Percentiles rank a stretch among this genome's conserved stretches.
These are phyloP conservation scores for Amitus sp. DNA, from an alignment of 2,888 invertebrate species.

Conservation along the genomic window DNA sequence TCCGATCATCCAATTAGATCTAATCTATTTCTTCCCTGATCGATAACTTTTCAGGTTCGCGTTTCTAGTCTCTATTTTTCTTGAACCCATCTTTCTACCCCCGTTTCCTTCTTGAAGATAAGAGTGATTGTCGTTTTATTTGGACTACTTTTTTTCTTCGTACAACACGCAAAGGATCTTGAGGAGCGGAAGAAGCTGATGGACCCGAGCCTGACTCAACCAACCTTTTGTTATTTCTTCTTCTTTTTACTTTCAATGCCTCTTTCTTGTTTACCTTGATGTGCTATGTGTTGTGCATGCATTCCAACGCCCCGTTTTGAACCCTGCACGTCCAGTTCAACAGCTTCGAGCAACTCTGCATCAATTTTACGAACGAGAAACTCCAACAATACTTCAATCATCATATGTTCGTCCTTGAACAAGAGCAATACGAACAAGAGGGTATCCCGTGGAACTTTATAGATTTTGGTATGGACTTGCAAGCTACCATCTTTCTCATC, in stretches of 20 bases:
- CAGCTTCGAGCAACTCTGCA: constrained; percentile 95
- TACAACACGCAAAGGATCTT: too few species aligned
- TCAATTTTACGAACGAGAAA: constrained; percentile 96
- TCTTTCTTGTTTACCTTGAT: constrained; percentile 31
- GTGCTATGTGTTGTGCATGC: constrained; percentile 34
- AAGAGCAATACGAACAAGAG: constrained; percentile 94
- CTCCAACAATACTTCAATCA: constrained; percentile 97
- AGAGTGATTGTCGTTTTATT: too few species aligned
- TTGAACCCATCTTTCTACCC: too few species aligned
- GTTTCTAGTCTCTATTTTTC: too few species aligned
- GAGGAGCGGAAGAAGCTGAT: too few species aligned
- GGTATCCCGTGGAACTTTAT: constrained; percentile 93
- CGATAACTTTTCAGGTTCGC: too few species aligned
- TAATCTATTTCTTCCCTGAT: too few species aligned
- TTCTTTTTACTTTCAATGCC: constrained; percentile 36
- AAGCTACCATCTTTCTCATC: constrained; percentile 89
- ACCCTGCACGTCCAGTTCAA: constrained; percentile 76
- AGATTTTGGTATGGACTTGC: constrained; percentile 95
- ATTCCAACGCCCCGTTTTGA: constrained; percentile 13
- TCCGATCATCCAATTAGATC: too few species aligned
- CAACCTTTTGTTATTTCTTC: constrained; percentile 19
- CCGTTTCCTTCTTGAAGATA: too few species aligned
- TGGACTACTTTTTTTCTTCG: too few species aligned
- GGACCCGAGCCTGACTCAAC: too few species aligned
- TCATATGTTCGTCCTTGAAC: constrained; percentile 95